phyloP scores from a whole-genome alignment of 1,140 invertebrate species.

The Ganaspis sp. region DNA sequence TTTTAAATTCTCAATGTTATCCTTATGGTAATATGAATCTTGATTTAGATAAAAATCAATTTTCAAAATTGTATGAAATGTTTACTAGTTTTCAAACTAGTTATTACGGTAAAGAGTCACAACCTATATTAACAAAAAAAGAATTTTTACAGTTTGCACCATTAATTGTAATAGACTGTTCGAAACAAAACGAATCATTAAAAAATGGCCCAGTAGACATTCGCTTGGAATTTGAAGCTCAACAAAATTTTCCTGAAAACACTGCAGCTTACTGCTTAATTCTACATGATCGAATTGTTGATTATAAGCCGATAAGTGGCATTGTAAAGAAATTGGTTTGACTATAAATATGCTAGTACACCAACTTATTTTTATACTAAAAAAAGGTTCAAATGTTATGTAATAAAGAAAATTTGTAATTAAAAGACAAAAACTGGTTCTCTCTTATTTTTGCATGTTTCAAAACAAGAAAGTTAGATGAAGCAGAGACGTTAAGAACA shows the following conservation, averaged over 20 bases:
- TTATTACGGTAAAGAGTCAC: not conserved
- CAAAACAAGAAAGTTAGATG: no score
- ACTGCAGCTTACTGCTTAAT: slow-evolving; percentile 30
- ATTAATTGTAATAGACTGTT: no score
- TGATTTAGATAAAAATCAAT: not conserved
- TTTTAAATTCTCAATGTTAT: not conserved
- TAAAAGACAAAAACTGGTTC: no score
- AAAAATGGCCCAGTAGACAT: no score
- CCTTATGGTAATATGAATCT: slow-evolving; percentile 14
- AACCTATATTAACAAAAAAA: not conserved
- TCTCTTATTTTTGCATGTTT: no score
- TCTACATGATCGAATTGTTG: slow-evolving; percentile 18
- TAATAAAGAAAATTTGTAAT: no score
- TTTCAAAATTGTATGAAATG: not conserved
- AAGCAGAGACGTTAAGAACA: no score
- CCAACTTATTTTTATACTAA: no score
- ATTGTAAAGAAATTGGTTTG: slow-evolving; percentile 27
- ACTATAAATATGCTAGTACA: no score
- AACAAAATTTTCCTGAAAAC: slow-evolving; percentile 19
- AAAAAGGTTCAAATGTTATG: no score
- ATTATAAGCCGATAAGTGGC: slow-evolving; percentile 28
- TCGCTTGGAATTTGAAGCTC: not conserved
- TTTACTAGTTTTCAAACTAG: not conserved
- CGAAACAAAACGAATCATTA: no score
- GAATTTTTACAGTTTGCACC: no score